Conservation (phyloP, 2,888 invertebrate species). For the Lymantria monacha region DNA sequence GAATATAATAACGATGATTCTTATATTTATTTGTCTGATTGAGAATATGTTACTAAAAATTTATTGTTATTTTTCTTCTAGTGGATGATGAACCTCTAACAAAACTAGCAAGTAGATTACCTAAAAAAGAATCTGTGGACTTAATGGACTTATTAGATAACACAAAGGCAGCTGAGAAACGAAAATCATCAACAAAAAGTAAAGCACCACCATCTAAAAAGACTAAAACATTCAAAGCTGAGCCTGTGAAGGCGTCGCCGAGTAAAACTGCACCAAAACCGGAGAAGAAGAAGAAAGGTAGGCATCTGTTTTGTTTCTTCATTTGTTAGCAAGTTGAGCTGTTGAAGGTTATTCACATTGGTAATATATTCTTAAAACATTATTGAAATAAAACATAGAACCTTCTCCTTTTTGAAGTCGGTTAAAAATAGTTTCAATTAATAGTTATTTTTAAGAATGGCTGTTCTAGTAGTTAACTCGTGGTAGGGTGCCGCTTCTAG, state of each 20-base stretch:
- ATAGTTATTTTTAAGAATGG: too few relatives aligned
- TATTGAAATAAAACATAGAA: neutral
- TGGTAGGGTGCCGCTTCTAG: too few relatives aligned
- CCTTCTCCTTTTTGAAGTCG: too few relatives aligned
- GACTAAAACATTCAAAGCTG: slow-evolving; percentile 49
- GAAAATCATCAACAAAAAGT: slow-evolving; percentile 56
- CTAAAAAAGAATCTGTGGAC: slow-evolving; percentile 67
- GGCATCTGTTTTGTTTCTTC: slow-evolving; percentile 34
- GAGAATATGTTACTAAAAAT: neutral
- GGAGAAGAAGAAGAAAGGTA: slow-evolving; percentile 77
- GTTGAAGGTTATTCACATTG: slow-evolving; percentile 37
- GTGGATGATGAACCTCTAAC: slow-evolving; percentile 72
- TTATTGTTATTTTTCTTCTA: slow-evolving; percentile 33
- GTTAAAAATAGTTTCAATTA: too few relatives aligned
- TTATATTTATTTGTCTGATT: too few relatives aligned
- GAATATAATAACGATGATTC: too few relatives aligned
- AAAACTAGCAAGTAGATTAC: slow-evolving; percentile 62
- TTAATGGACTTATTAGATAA: slow-evolving; percentile 58
- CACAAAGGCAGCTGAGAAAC: slow-evolving; percentile 53
- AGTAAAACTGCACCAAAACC: slow-evolving; percentile 53
- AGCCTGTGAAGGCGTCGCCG: slow-evolving; percentile 46
- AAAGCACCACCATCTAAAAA: slow-evolving; percentile 58
- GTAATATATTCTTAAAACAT: too few relatives aligned
- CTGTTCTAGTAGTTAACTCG: too few relatives aligned
- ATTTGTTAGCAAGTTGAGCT: slow-evolving; percentile 34